Evolutionary conservation across 1,140 invertebrate genomes (phyloP).

Genomic region (Pentalonia nigronervosa): DNA sequence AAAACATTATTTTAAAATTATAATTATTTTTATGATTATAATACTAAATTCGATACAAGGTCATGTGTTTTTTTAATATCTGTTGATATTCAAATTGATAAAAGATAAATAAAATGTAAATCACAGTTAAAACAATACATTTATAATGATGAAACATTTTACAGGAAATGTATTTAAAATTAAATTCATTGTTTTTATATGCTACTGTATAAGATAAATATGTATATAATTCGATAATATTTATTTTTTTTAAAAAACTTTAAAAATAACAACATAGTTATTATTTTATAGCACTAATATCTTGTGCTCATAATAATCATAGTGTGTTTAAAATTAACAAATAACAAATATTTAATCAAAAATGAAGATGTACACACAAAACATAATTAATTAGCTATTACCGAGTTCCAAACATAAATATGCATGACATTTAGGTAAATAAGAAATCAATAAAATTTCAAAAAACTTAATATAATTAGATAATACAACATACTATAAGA

Average conservation of each 20-base stretch:
- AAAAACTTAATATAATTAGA: too few species aligned
- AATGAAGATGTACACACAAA: neutral
- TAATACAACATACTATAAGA: too few species aligned
- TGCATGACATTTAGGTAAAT: neutral
- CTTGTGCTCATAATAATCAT: neutral
- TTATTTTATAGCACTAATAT: neutral
- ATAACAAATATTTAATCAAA: neutral
- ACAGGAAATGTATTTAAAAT: constrained; percentile 45
- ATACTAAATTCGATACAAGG: neutral
- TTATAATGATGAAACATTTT: constrained; percentile 41
- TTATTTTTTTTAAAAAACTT: neutral
- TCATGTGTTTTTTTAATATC: neutral
- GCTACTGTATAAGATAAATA: too few species aligned
- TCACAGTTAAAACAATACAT: constrained; percentile 37
- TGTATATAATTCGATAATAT: neutral
- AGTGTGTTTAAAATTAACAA: neutral
- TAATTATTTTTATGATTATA: constrained; percentile 6
- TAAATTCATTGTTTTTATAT: constrained; percentile 34
- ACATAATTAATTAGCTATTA: neutral
- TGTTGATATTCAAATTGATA: constrained; percentile 26
- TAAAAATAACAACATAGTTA: neutral
- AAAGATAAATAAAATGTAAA: constrained; percentile 39
- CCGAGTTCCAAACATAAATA: neutral
- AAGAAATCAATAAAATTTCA: too few species aligned
- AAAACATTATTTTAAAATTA: neutral